These are phyloP conservation scores for Sphyrna mokarran DNA, from an alignment of 2,113 vertebrate species.

Conservation along the genomic window DNA sequence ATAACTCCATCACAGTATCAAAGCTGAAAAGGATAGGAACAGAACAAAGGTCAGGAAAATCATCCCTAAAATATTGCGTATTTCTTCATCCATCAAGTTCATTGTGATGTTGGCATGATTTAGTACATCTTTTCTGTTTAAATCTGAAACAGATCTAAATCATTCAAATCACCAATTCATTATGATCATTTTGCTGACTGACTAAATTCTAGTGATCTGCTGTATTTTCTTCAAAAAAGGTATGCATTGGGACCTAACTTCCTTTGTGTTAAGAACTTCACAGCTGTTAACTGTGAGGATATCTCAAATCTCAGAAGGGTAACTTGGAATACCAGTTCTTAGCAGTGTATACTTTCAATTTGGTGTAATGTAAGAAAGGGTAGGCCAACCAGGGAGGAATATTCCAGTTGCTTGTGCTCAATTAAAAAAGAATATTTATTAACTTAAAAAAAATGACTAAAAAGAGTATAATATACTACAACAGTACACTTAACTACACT, in stretches of 20 bases:
- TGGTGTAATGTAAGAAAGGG: no score
- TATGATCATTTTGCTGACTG: not conserved
- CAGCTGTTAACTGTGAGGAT: no score
- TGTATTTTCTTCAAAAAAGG: not conserved
- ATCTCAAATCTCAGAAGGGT: no score
- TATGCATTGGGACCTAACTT: not conserved
- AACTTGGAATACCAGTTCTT: no score
- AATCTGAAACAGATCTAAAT: not conserved
- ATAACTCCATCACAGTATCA: not conserved
- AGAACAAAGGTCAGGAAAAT: not conserved
- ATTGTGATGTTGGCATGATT: not conserved
- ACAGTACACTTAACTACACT: no score
- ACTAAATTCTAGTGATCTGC: not conserved
- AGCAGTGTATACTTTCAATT: no score
- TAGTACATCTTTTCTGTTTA: not conserved
- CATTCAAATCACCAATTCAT: not conserved
- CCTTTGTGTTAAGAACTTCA: not conserved
- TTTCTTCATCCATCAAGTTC: not conserved
- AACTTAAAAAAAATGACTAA: no score
- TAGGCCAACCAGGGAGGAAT: no score
- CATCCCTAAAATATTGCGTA: not conserved
- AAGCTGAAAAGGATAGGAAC: not conserved
- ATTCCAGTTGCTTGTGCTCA: no score
- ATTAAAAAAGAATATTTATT: no score
- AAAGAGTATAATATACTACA: no score